Percentiles rank a stretch among this genome's conserved stretches.
Evolutionary conservation across 2,888 invertebrate species (phyloP).

Genomic region (Cheilosia vulpina): DNA sequence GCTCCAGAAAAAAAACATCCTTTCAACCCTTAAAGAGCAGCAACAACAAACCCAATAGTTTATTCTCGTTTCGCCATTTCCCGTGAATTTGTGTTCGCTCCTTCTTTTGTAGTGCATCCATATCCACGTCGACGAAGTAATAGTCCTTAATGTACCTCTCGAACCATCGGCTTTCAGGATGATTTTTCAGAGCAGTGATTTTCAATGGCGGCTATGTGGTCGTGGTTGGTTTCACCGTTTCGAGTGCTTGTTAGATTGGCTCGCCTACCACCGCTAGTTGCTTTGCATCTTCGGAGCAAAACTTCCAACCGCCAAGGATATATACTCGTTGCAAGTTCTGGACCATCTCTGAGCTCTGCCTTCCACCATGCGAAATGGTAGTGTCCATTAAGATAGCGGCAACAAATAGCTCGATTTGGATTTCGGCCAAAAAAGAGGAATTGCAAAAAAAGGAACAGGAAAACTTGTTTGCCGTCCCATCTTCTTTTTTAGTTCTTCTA

Average conservation of each 20-base stretch:
- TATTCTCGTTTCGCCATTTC: neutral
- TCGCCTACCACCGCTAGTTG: constrained; percentile 17
- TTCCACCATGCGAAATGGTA: constrained; percentile 51
- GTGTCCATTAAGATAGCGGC: constrained; percentile 76
- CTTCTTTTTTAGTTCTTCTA: constrained; percentile 42
- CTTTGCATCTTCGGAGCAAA: constrained; percentile 64
- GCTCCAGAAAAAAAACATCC: constrained; percentile 1
- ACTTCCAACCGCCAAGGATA: constrained; percentile 62
- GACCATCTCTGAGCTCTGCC: constrained; percentile 16
- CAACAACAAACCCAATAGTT: constrained; percentile 14
- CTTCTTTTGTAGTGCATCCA: constrained; percentile 38
- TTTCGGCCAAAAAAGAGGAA: constrained; percentile 67
- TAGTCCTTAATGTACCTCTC: constrained; percentile 61
- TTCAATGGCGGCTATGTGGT: constrained; percentile 47
- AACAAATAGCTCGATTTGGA: constrained; percentile 77
- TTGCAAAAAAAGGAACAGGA: constrained; percentile 19
- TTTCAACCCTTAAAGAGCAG: constrained; percentile 1
- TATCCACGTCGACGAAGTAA: constrained; percentile 59
- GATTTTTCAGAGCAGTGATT: constrained; percentile 67
- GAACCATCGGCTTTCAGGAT: constrained; percentile 53
- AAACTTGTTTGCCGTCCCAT: constrained; percentile 63
- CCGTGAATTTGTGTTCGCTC: constrained; percentile 20
- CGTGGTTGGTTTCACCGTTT: constrained; percentile 28
- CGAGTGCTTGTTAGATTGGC: constrained; percentile 67
- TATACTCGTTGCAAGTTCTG: neutral